Base-by-base conservation (phyloP, 2,888 invertebrate species). In the Temnothorax unifasciatus region DNA sequence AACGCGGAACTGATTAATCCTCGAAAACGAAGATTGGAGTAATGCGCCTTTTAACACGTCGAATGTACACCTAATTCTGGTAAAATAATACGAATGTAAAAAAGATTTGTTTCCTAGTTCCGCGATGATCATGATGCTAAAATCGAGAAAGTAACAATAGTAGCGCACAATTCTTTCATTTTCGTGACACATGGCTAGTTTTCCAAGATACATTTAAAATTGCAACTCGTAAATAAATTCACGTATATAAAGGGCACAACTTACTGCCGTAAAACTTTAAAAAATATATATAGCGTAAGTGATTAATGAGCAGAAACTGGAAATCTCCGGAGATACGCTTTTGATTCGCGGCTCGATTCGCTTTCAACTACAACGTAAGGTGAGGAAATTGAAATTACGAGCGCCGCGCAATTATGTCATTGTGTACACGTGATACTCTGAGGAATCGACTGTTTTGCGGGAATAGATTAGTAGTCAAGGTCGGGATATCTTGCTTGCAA, bases 381-480 rank as follows among this genome's bases (percentile, higher is more conserved):
- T 34, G 54, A 57, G 34, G 44, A 59, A 47, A 57, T 73, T n/a
- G 34, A 71, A 71, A 73, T 71, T 71, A 57, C 25, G 47, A 79
- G 38, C 41, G 52, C 25, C 66, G n/a, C 47, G 44, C 29, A 71
- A 71, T 79, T 79, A 57, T 79, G 44, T 57, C 73, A 34, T 44
- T 44, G 29, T 41, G 18, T 73, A 25, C 44, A 57, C 44, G 29
- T 41, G 76, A 47, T 57, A 54, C 66, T 76, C 79, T 11, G 13
- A 18, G 75, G 34, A 83, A 69, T 79, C 79, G 82, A 54, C 59
- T 38, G 44, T 61, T 82, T 82, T 44, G 63, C 74, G 74, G 52
- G 63, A 82, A 82, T 63, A 74, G 47, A 66, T 66, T 66, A 69
- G 44, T 66, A 61, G 81, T 57, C 83, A 79, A 86, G 86, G 88